These are phyloP conservation scores for Marmota monax DNA, from an alignment of 2,113 vertebrate genomes.

Conservation along the genomic window DNA sequence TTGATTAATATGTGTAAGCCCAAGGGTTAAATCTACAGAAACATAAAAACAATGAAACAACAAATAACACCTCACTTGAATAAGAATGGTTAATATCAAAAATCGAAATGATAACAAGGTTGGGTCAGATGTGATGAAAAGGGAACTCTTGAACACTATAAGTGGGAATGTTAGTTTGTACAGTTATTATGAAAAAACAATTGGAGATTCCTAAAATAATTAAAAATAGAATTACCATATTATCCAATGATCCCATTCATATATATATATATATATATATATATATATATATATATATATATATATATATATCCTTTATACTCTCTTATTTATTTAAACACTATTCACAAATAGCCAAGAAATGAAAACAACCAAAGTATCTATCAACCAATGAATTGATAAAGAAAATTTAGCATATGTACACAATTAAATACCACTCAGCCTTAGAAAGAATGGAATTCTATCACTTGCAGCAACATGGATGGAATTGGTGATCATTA, in stretches of 20 bases:
- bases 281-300: too few relatives aligned
- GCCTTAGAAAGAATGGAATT: background rate
- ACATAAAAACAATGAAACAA: too few relatives aligned
- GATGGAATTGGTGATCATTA: too few relatives aligned
- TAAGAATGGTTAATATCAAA: background rate
- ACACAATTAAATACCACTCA: background rate
- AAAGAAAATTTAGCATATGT: background rate
- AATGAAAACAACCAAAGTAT: too few relatives aligned
- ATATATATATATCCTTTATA: too few relatives aligned
- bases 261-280: too few relatives aligned
- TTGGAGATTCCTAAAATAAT: background rate
- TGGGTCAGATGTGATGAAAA: background rate
- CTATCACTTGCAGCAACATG: too few relatives aligned
- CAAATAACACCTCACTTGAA: background rate
- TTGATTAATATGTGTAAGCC: too few relatives aligned
- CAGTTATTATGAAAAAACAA: background rate
- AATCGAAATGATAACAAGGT: background rate
- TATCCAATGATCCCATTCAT: background rate
- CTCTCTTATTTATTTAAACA: too few relatives aligned
- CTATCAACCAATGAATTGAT: too few relatives aligned
- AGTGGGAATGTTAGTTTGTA: background rate
- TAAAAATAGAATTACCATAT: background rate
- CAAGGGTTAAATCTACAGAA: too few relatives aligned
- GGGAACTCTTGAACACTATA: background rate
- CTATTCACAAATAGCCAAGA: too few relatives aligned